Base-by-base conservation (phyloP, 2,888 invertebrate species). In the Hedychridium roseum region DNA sequence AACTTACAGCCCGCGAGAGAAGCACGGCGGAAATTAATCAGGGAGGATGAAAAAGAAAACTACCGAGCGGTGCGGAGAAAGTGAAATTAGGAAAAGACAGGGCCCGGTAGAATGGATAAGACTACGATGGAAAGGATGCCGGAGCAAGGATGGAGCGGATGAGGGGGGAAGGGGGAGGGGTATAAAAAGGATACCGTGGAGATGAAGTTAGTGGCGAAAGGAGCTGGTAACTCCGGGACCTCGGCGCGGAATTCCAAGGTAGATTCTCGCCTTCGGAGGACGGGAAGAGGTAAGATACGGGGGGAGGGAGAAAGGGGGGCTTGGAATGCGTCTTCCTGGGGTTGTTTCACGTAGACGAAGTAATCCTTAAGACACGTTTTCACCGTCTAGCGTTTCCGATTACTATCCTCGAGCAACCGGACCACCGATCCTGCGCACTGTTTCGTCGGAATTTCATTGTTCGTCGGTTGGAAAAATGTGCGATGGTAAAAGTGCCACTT, bases 361-460 rank as follows among this genome's bases (percentile, higher is more conserved):
- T 67, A 66, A 66, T 67, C 66, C 67, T 66, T 66, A 56, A 66
- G 54, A 54, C 56, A 54, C 64, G 60, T 47, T 47, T 43, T 50
- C 36, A 46, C 62, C 56, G 55, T 50, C 47, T 55, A 57, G 47
- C 54, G 53, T 49, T 50, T 53, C 54, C 57, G 57, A 65, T 64
- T 62, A 63, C 55, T 56, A 60, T 55, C n/a, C n/a, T n/a, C n/a
- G n/a, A n/a, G n/a, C n/a, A n/a, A n/a, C n/a, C n/a, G n/a, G n/a
- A n/a, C n/a, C n/a, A n/a, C n/a, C n/a, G n/a, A n/a, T n/a, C n/a
- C n/a, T n/a, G n/a, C n/a, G n/a, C n/a, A n/a, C n/a, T n/a, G n/a
- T n/a, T n/a, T n/a, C n/a, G n/a, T n/a, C n/a, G n/a, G n/a, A n/a
- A n/a, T n/a, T n/a, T n/a, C n/a, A n/a, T n/a, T n/a, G n/a, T 50